Evolutionary conservation across 2,113 vertebrate species (phyloP).

Genomic region (Philantomba maxwellii): DNA sequence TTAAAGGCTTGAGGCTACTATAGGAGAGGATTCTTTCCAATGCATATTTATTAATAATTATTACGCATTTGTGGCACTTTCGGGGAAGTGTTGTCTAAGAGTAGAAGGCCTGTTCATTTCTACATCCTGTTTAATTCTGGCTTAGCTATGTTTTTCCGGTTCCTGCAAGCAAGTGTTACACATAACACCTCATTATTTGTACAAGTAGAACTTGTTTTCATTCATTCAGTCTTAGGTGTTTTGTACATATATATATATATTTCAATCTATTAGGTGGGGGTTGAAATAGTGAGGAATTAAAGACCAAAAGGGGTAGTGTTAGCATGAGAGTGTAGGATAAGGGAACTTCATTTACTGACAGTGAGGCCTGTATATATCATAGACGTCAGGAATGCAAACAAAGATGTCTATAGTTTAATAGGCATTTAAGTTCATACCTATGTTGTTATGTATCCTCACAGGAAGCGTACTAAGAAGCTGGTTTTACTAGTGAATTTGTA

Average conservation of each 20-base stretch:
- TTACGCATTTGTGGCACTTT: neutral
- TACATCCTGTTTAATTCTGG: slow-evolving; percentile 10
- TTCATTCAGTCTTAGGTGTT: neutral
- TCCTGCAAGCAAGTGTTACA: neutral
- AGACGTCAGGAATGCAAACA: neutral
- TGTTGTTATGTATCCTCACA: slow-evolving; percentile 16
- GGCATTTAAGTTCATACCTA: neutral
- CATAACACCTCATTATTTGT: slow-evolving; percentile 2
- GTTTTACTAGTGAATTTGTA: slow-evolving; percentile 26
- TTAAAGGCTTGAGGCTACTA: neutral
- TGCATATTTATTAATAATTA: slow-evolving; percentile 22
- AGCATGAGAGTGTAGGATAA: neutral
- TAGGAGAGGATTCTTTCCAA: slow-evolving; percentile 3
- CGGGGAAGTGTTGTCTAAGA: neutral
- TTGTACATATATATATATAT: neutral
- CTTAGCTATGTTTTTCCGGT: neutral
- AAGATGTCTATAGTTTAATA: neutral
- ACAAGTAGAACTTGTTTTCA: slow-evolving; percentile 22
- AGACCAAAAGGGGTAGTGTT: neutral
- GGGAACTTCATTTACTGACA: neutral
- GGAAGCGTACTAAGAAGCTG: slow-evolving; percentile 17
- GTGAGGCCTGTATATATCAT: neutral
- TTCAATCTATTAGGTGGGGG: neutral
- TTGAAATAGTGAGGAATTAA: slow-evolving; percentile 23
- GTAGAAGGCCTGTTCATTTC: neutral